Percentiles rank a stretch among this genome's conserved stretches.
Evolutionary conservation across 2,797 vertebrate genomes (phyloP).

Genomic region (Nannoperca australis): DNA sequence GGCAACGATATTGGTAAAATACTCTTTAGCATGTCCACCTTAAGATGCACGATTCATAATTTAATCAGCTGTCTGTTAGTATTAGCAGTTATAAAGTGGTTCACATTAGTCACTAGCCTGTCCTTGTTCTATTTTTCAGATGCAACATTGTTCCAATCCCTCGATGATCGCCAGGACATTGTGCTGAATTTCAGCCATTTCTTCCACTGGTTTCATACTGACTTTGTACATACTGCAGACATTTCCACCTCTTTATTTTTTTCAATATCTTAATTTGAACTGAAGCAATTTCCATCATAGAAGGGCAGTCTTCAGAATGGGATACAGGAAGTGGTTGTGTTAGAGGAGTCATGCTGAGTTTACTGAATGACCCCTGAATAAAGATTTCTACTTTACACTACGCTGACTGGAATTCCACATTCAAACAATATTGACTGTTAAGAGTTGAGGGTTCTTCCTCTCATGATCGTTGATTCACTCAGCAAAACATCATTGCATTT

Average conservation of each 20-base stretch:
- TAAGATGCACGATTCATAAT: neutral
- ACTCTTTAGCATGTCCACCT: neutral
- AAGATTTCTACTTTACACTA: neutral
- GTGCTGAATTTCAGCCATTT: neutral
- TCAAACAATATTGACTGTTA: neutral
- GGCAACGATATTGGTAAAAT: neutral
- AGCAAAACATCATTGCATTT: neutral
- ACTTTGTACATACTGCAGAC: conserved; percentile 32
- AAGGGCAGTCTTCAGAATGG: neutral
- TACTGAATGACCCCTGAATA: conserved; percentile 9
- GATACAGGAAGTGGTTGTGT: neutral
- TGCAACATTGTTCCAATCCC: conserved; percentile 86
- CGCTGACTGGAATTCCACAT: neutral
- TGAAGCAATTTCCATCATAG: conserved; percentile 14
- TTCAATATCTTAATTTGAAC: conserved; percentile 23
- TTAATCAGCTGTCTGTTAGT: neutral
- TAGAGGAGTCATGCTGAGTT: conserved; percentile 2
- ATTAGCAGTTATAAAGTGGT: neutral
- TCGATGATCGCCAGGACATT: conserved; percentile 63
- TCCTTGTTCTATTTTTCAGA: conserved; percentile 64
- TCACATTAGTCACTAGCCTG: neutral
- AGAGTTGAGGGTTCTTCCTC: neutral
- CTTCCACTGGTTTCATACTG: conserved; percentile 4
- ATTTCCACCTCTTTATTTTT: conserved; percentile 7
- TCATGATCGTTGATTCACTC: neutral